phyloP scores from a whole-genome alignment of 1,140 invertebrate species.

The Drosophila navojoa region DNA sequence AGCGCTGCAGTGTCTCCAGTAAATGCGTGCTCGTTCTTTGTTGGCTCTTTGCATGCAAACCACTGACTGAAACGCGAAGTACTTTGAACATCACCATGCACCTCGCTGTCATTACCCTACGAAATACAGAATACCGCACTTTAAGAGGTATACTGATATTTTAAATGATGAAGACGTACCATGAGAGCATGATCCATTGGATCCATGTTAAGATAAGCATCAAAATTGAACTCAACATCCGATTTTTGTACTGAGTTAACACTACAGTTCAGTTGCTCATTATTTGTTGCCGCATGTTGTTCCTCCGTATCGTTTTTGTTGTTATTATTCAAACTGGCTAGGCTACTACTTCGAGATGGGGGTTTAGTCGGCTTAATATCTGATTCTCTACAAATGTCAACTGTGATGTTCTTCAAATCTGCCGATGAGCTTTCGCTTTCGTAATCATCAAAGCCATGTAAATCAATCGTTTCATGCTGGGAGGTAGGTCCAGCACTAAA shows the following conservation, averaged over 20 bases:
- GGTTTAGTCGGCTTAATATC: conserved; percentile 56
- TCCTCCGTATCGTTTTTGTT: conserved; percentile 21
- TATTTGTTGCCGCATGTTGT: conserved; percentile 1
- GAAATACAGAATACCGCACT: neutral
- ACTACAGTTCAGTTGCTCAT: conserved; percentile 8
- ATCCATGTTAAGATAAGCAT: conserved; percentile 89
- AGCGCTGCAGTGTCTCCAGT: conserved; percentile 8
- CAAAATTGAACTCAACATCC: conserved; percentile 84
- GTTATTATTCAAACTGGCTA: conserved; percentile 35
- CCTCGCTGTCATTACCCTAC: conserved; percentile 37
- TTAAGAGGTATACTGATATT: too few species aligned
- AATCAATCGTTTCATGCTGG: conserved; percentile 95
- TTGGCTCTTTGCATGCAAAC: conserved; percentile 62
- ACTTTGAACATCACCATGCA: conserved; percentile 33
- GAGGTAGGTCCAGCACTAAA: conserved; percentile 95
- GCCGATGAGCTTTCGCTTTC: conserved; percentile 82
- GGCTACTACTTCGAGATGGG: conserved; percentile 40
- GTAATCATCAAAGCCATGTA: conserved; percentile 94
- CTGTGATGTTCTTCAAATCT: conserved; percentile 40
- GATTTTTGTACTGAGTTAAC: conserved; percentile 26
- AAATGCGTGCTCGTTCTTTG: conserved; percentile 24
- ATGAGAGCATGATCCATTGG: conserved; percentile 86
- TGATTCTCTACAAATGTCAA: neutral
- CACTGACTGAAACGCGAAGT: conserved; percentile 70
- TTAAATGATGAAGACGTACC: conserved; percentile 78